Base-by-base conservation (phyloP, 2,888 invertebrate genomes). In the Callyntrura guangdongensis region DNA sequence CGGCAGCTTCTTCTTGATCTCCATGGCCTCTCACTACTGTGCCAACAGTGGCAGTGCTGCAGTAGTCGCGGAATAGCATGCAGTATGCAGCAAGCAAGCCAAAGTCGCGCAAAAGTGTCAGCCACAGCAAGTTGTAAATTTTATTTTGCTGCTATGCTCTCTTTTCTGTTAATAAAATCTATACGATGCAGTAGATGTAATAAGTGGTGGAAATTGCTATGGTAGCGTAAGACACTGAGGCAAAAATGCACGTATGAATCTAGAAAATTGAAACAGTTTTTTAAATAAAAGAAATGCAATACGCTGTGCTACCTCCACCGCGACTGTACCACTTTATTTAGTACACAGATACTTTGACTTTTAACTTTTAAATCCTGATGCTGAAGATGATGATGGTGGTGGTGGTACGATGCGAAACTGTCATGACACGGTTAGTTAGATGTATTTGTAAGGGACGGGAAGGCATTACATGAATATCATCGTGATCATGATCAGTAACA, bases 61-160 rank as follows among this genome's bases (percentile, higher is more conserved):
- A 14, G 17, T 59, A 59, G 59, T 17, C 6, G 59, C 17, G 17
- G 59, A 36, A 36, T 14, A 59, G 59, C 17, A 22, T n/a, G 27
- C 67, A 67, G 64, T 64, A 36, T 36, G 69, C 36, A 27, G 36
- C 36, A 64, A 25, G 72, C 72, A 72, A 11, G 14, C 74, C 47
- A 74, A 45, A 69, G 72, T 56, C 72, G 72, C 72, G 56, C 56
- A 84, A 56, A 53, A 85, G 45, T 85, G 85, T 72, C 85, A 85
- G 85, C 59, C 14, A 49, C 49, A 74, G 79, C 27, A 79, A 85
- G 56, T 72, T 85, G 56, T 74, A 85, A 85, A 85, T 85, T 85
- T 22, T 74, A n/a, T 49, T 22, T 47, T 14, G 69, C 74, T 22
- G n/a, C 49, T n/a, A n/a, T 22, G 47, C 11, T 20, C 49, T 47